Evolutionary conservation across 2,113 vertebrate genomes (phyloP).

Genomic region (Osmerus mordax): DNA sequence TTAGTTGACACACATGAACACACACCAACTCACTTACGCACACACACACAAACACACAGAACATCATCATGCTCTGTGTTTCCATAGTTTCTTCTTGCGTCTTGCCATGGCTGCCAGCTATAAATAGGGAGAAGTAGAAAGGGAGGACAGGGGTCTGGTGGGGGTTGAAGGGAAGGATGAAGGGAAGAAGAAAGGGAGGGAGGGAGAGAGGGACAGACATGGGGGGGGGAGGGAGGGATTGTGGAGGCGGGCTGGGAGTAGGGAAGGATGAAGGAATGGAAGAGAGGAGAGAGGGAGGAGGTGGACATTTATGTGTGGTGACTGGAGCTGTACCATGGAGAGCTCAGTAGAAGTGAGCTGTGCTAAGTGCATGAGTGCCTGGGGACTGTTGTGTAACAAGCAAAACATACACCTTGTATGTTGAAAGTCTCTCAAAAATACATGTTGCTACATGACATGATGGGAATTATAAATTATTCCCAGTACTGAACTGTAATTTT

Average conservation of each 20-base stretch:
- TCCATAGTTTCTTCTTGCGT: background rate
- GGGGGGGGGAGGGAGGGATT: background rate
- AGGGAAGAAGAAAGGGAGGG: background rate
- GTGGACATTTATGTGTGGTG: conserved; percentile 1
- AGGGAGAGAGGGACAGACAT: background rate
- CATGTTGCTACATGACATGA: background rate
- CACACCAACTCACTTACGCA: too few species aligned
- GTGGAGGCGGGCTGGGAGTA: too few species aligned
- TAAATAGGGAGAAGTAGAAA: background rate
- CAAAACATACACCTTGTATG: conserved; percentile 4
- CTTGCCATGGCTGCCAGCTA: background rate
- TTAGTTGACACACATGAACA: too few species aligned
- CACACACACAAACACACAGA: too few species aligned
- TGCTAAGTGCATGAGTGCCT: background rate
- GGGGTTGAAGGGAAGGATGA: background rate
- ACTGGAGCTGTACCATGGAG: background rate
- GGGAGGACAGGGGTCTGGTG: background rate
- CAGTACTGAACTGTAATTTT: background rate
- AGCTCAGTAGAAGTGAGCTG: conserved; percentile 3
- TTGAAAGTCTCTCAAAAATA: background rate
- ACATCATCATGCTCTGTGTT: background rate
- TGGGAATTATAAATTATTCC: background rate
- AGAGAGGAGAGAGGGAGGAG: too few species aligned
- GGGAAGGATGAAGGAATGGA: too few species aligned
- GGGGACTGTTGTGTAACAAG: conserved; percentile 4